Percentiles rank a stretch among this genome's conserved stretches.
These are phyloP conservation scores for Phyllotreta striolata DNA, from an alignment of 2,888 invertebrate species.

Conservation along the genomic window DNA sequence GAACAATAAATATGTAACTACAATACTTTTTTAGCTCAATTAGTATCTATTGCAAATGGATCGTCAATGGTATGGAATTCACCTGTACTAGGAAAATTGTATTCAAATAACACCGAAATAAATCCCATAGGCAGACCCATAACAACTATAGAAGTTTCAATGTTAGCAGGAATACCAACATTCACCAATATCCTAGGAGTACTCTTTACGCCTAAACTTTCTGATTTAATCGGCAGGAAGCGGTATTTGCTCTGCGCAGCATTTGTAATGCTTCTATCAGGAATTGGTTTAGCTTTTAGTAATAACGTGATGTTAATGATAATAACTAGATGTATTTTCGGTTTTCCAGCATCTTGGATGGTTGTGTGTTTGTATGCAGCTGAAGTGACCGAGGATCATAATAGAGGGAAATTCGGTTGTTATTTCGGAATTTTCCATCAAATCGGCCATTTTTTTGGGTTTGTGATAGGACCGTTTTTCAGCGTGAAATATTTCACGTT, in stretches of 20 bases:
- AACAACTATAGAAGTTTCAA: conserved; percentile 15
- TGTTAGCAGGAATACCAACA: conserved; percentile 12
- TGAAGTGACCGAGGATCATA: conserved; percentile 23
- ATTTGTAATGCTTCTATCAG: background rate
- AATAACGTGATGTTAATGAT: background rate
- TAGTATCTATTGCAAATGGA: conserved; percentile 15
- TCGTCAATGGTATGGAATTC: conserved; percentile 41
- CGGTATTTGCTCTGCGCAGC: conserved; percentile 8
- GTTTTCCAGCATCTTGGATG: conserved; percentile 13
- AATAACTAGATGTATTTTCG: background rate
- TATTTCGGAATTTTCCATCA: conserved; percentile 9
- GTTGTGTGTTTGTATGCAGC: conserved; percentile 15
- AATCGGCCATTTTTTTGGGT: conserved; percentile 15
- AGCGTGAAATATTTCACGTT: conserved; percentile 17
- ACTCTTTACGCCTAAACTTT: conserved; percentile 11
- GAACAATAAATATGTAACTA: too few species aligned
- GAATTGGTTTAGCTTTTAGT: conserved; percentile 14
- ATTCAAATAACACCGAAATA: conserved; percentile 13
- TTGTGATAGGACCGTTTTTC: conserved; percentile 8
- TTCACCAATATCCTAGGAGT: conserved; percentile 5
- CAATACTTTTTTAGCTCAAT: background rate
- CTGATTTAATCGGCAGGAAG: conserved; percentile 18
- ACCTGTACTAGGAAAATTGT: conserved; percentile 20
- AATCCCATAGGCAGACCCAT: conserved; percentile 21
- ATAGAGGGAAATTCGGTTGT: conserved; percentile 22